Conservation (phyloP, 2,797 vertebrate genomes). For the Gymnoscopelus braueri region DNA sequence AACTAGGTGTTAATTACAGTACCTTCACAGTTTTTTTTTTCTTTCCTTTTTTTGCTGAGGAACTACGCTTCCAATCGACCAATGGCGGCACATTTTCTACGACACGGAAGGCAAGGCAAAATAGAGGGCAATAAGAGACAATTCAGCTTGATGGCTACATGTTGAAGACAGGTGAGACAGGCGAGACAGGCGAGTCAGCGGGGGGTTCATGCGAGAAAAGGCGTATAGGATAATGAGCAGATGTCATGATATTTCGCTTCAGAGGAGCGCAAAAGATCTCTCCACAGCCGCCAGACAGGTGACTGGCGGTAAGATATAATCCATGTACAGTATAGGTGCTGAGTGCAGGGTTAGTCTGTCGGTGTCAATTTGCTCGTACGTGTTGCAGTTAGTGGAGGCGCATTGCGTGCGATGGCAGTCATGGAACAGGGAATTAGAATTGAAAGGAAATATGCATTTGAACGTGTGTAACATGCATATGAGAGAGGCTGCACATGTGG, state of each 20-base stretch:
- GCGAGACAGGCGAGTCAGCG: slow-evolving; percentile 70
- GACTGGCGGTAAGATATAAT: too few species aligned
- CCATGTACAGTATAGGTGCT: too few species aligned
- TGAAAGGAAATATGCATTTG: too few species aligned
- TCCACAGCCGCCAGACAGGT: too few species aligned
- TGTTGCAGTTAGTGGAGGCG: too few species aligned
- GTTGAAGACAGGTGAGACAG: slow-evolving; percentile 69
- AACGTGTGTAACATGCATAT: not conserved
- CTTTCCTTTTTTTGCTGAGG: too few species aligned
- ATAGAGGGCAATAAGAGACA: slow-evolving; percentile 25
- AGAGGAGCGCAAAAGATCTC: slow-evolving; percentile 47
- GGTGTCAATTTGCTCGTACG: too few species aligned
- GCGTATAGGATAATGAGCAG: slow-evolving; percentile 72
- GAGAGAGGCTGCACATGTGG: slow-evolving; percentile 4
- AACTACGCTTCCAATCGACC: slow-evolving; percentile 34
- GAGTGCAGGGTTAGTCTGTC: too few species aligned
- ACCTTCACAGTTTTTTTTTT: slow-evolving; percentile 33
- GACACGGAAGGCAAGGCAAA: slow-evolving; percentile 2
- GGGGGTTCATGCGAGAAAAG: slow-evolving; percentile 54
- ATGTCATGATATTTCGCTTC: slow-evolving; percentile 74
- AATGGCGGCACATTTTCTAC: slow-evolving; percentile 14
- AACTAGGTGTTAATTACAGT: slow-evolving; percentile 82
- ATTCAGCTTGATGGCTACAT: slow-evolving; percentile 61
- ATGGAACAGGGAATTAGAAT: too few species aligned
- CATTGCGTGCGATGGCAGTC: too few species aligned